Conservation (phyloP, 1,140 invertebrate genomes). For the Drosophila kurseongensis region DNA sequence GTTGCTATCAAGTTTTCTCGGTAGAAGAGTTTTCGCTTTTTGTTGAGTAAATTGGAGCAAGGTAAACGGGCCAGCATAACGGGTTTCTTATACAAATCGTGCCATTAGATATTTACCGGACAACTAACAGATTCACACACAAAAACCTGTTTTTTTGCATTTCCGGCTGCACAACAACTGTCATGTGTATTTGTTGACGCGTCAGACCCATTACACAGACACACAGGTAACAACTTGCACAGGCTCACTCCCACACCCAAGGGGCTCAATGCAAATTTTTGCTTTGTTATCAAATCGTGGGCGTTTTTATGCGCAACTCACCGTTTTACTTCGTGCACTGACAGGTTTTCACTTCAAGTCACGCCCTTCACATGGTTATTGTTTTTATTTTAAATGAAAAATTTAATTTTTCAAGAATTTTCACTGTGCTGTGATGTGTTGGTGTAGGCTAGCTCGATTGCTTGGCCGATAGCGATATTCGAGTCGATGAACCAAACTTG, state of each 20-base stretch:
- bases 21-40: slow-evolving; percentile 67
- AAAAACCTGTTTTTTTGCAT: slow-evolving; percentile 15
- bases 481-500: neutral
- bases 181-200: slow-evolving; percentile 35
- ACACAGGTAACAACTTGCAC: slow-evolving; percentile 24
- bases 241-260: slow-evolving; percentile 36
- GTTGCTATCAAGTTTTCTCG: slow-evolving; percentile 33
- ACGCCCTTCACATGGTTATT: slow-evolving; percentile 56
- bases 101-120: slow-evolving; percentile 16
- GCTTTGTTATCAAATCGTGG: slow-evolving; percentile 11
- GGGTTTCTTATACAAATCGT: slow-evolving; percentile 31
- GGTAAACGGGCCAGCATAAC: slow-evolving; percentile 60
- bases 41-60: slow-evolving; percentile 54
- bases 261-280: slow-evolving; percentile 42
- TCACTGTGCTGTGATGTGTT: slow-evolving; percentile 47
- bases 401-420: slow-evolving; percentile 50
- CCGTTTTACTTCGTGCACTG: slow-evolving; percentile 40
- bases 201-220: slow-evolving; percentile 23
- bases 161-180: slow-evolving; percentile 8
- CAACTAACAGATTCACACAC: neutral
- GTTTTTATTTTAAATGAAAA: slow-evolving; percentile 34
- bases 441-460: slow-evolving; percentile 22
- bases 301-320: slow-evolving; percentile 29
- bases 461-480: slow-evolving; percentile 9
- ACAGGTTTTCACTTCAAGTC: slow-evolving; percentile 15